Evolutionary conservation across 2,113 vertebrate species (phyloP).

Genomic region (Petaurus breviceps): DNA sequence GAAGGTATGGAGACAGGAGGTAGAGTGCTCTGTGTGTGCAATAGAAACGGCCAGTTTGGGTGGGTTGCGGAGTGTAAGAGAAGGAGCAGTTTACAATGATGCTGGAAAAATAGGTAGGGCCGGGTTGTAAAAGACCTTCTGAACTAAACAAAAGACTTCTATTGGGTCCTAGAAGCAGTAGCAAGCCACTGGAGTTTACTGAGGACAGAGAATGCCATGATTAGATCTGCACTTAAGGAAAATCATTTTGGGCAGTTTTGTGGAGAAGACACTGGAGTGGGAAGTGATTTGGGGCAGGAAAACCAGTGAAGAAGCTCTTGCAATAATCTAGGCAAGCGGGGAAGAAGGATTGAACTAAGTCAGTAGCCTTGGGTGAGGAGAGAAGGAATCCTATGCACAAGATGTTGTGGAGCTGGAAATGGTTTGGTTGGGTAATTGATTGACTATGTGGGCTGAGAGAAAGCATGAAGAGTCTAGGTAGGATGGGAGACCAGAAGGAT

Average conservation of each 20-base stretch:
- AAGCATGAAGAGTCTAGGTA: not conserved
- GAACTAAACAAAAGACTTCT: not conserved
- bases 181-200: not conserved
- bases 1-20: not conserved
- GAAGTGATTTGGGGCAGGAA: not conserved
- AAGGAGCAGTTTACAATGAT: not conserved
- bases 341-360: not conserved
- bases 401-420: not conserved
- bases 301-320: not conserved
- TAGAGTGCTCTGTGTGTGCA: not conserved
- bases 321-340: not conserved
- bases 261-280: not conserved
- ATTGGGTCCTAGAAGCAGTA: not conserved
- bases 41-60: not conserved
- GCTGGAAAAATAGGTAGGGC: not conserved
- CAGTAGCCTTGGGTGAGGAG: not conserved
- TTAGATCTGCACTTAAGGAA: not conserved
- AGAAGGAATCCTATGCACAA: not conserved
- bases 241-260: not conserved
- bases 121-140: not conserved
- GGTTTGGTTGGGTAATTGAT: not conserved
- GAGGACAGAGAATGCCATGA: not conserved
- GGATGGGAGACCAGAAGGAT: not conserved
- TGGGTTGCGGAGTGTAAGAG: not conserved
- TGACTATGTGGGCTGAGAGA: not conserved